Evolutionary conservation across 2,888 invertebrate genomes (phyloP).

Genomic region (Eucera pruinosa): DNA sequence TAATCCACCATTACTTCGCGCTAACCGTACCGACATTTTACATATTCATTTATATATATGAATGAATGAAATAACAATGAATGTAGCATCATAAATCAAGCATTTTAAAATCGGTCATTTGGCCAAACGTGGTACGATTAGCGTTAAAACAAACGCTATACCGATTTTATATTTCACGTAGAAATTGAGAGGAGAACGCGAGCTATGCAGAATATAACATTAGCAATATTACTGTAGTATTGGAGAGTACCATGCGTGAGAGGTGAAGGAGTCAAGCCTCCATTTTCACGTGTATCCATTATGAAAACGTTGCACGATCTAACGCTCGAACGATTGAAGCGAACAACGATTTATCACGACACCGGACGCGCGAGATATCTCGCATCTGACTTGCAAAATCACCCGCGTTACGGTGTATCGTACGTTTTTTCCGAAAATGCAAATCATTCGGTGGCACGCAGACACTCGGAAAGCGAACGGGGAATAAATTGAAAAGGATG

Average conservation of each 20-base stretch:
- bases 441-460: slow-evolving; percentile 75
- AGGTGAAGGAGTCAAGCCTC: slow-evolving; percentile 22
- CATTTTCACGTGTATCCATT: slow-evolving; percentile 52
- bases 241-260: not conserved
- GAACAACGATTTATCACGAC: slow-evolving; percentile 69
- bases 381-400: slow-evolving; percentile 65
- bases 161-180: not conserved
- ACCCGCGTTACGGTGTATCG: slow-evolving; percentile 39
- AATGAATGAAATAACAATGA: too few relatives aligned
- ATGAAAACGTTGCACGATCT: slow-evolving; percentile 54
- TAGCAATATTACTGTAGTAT: too few relatives aligned
- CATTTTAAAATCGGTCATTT: too few relatives aligned
- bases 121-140: too few relatives aligned
- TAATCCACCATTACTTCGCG: too few relatives aligned
- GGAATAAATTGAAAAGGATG: slow-evolving; percentile 81
- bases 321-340: slow-evolving; percentile 51
- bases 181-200: too few relatives aligned
- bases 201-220: too few relatives aligned
- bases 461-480: slow-evolving; percentile 40
- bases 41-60: too few relatives aligned
- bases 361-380: slow-evolving; percentile 48
- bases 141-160: not conserved
- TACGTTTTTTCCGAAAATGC: slow-evolving; percentile 75
- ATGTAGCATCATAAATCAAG: too few relatives aligned
- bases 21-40: too few relatives aligned